These are phyloP conservation scores for Malurus splendens DNA, from an alignment of 2,797 vertebrate genomes.

Conservation along the genomic window DNA sequence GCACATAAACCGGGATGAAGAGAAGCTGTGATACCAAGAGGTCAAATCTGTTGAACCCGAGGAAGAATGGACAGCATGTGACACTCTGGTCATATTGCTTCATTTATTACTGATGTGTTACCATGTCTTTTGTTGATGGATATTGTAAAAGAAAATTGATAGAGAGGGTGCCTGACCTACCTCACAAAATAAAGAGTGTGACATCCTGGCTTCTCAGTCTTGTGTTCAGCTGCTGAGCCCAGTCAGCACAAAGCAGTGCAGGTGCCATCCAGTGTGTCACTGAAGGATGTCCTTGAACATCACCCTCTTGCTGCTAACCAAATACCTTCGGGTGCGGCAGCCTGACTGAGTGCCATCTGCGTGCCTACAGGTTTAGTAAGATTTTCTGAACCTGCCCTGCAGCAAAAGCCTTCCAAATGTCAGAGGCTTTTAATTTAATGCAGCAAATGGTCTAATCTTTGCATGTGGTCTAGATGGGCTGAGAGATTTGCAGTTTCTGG, in stretches of 20 bases:
- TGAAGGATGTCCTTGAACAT: neutral
- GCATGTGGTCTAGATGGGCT: neutral
- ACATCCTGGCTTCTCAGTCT: neutral
- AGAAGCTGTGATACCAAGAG: neutral
- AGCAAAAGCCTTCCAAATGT: neutral
- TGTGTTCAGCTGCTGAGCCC: neutral
- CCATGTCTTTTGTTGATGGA: neutral
- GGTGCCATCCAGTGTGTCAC: neutral
- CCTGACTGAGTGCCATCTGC: neutral
- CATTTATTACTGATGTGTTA: accelerated
- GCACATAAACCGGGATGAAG: neutral
- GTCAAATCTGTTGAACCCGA: neutral
- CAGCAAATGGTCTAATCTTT: neutral
- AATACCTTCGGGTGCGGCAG: neutral
- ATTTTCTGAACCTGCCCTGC: conserved; percentile 25
- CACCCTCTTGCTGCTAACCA: neutral
- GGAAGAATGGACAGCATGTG: neutral
- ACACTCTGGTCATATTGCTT: neutral
- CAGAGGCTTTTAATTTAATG: neutral
- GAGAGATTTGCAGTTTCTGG: neutral
- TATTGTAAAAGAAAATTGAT: neutral
- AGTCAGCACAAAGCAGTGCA: neutral
- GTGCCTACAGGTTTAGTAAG: conserved; percentile 24
- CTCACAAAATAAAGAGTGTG: neutral
- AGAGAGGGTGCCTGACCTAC: neutral